Evolutionary conservation across 2,888 invertebrate genomes (phyloP), one percentile per base, ranked within the genome.

Genomic region (Amphipoea lucens): DNA sequence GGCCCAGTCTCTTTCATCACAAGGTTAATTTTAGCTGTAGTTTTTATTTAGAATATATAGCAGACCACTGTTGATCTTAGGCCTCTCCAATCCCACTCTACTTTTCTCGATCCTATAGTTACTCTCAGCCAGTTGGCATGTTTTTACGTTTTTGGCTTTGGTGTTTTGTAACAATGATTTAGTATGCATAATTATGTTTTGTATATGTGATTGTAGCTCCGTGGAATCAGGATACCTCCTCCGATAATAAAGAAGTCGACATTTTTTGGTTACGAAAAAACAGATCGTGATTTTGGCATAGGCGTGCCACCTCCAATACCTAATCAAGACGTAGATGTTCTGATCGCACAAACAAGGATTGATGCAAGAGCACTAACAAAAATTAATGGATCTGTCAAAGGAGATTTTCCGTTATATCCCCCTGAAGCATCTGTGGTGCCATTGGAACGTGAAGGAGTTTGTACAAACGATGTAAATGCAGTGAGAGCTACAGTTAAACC

Each of bases 391-490:
- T 89, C 94, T 65, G 76, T 95, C 5, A 90, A 90, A 81, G 95
- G 94, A 78, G 96, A 96, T 57, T 96, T 92, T 87, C 91, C 95
- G 3, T 85, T 96, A 63, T 95, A 90, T 83, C 96, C 96, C 66
- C 93, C 94, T 29, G 89, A 82, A 78, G 66, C 83, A n/a, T 81
- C 82, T 29, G 78, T 92, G 11, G 82, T 73, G 11, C 70, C 71
- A 9, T 77, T 91, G 62, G 86, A 90, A 29, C 92, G 95, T 63
- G 93, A 95, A 86, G 87, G 83, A 36, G 86, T 91, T 73, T 96
- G 96, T 82, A 96, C 96, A 4, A 96, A 96, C 82, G 96, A 96
- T 83, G 91, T 96, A 11, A 96, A 96, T 89, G 92, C 87, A 54
- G 90, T 95, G 17, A 89, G 92, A 88, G 78, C 78, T 36, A 79